Percentiles rank a stretch among this genome's conserved stretches.
Conservation (phyloP, 2,888 invertebrate genomes). For the Lasioglossum malachurum region DNA sequence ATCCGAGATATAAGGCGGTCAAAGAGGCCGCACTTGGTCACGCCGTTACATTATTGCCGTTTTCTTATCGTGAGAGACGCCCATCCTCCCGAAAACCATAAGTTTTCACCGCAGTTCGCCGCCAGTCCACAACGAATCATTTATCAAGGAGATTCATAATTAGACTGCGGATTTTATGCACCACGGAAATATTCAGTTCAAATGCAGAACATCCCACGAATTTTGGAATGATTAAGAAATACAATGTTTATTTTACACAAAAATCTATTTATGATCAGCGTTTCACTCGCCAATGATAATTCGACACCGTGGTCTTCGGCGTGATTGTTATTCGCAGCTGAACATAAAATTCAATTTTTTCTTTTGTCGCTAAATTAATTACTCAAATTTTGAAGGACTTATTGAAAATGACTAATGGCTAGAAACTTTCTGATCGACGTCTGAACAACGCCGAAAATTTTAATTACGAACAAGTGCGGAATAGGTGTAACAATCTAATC, state of each 20-base stretch:
- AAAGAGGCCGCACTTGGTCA: constrained; percentile 63
- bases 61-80: constrained; percentile 71
- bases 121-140: background rate
- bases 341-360: too few species aligned
- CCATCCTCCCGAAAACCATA: constrained; percentile 55
- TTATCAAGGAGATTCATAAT: background rate
- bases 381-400: background rate
- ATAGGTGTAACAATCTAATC: background rate
- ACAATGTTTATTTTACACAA: background rate
- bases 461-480: background rate
- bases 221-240: too few species aligned
- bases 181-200: background rate
- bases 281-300: background rate
- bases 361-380: background rate
- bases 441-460: background rate
- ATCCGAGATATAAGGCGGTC: constrained; percentile 82
- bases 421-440: background rate
- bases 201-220: background rate
- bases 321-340: background rate
- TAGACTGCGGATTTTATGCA: background rate
- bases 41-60: constrained; percentile 66
- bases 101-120: constrained; percentile 39
- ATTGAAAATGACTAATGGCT: background rate
- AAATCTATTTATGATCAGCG: background rate
- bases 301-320: background rate